Percentiles rank a stretch among this genome's conserved stretches.
Conservation (phyloP, 1,140 invertebrate species). For the Drosophila asahinai region DNA sequence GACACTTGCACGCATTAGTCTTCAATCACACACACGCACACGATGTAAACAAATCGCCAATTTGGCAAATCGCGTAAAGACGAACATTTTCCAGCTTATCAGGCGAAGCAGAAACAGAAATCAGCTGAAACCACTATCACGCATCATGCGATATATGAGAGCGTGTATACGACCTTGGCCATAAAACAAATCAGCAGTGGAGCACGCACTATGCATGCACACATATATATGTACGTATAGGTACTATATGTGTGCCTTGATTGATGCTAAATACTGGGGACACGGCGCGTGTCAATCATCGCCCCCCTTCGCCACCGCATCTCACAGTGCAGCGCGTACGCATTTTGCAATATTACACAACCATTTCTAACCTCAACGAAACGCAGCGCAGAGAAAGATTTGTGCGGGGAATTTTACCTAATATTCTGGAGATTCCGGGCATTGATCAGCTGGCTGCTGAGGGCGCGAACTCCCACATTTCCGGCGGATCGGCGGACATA, state of each 20-base stretch:
- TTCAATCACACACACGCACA: slow-evolving; percentile 21
- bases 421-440: slow-evolving; percentile 45
- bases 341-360: slow-evolving; percentile 82
- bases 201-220: slow-evolving; percentile 45
- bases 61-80: slow-evolving; percentile 7
- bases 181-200: slow-evolving; percentile 41
- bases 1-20: background rate
- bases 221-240: slow-evolving; percentile 1
- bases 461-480: slow-evolving; percentile 56
- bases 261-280: slow-evolving; percentile 39
- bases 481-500: slow-evolving; percentile 26
- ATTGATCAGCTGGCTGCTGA: slow-evolving; percentile 58
- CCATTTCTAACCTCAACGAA: slow-evolving; percentile 78
- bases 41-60: slow-evolving; percentile 64
- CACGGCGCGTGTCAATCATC: slow-evolving; percentile 38
- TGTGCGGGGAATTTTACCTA: slow-evolving; percentile 56
- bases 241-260: background rate
- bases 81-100: slow-evolving; percentile 58
- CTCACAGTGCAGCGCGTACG: slow-evolving; percentile 42
- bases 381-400: background rate
- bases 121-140: slow-evolving; percentile 54
- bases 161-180: slow-evolving; percentile 51
- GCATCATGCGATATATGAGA: slow-evolving; percentile 58
- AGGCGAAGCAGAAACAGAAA: slow-evolving; percentile 21
- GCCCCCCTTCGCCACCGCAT: slow-evolving; percentile 3